These are phyloP conservation scores for Bombus vancouverensis DNA, from an alignment of 1,140 invertebrate species.

Conservation along the genomic window DNA sequence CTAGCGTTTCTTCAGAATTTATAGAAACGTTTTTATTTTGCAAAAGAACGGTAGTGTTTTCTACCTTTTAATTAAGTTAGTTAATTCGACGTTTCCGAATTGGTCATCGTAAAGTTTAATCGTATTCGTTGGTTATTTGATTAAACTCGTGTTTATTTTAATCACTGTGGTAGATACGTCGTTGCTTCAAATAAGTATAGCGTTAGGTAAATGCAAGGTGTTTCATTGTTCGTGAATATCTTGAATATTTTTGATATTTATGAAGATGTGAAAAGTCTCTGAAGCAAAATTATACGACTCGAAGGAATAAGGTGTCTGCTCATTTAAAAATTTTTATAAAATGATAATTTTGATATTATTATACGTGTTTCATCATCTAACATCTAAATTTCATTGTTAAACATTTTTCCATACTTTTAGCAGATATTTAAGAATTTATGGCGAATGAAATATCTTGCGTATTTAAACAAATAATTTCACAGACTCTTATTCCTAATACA, in stretches of 20 bases:
- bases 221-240: not conserved
- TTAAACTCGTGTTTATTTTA: not conserved
- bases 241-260: constrained; percentile 1
- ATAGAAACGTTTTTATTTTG: not conserved
- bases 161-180: not conserved
- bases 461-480: not conserved
- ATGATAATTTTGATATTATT: not conserved
- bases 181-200: constrained; percentile 1
- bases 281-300: not conserved
- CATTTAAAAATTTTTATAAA: too few relatives aligned
- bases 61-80: not conserved
- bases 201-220: not conserved
- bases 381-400: not conserved
- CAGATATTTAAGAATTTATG: not conserved
- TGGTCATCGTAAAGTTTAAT: not conserved
- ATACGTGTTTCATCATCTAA: not conserved
- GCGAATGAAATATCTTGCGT: not conserved
- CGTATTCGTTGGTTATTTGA: not conserved
- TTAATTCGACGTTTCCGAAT: not conserved
- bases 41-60: not conserved
- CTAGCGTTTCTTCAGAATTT: not conserved
- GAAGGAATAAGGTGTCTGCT: not conserved
- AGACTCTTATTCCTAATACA: not conserved
- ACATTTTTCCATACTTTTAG: not conserved
- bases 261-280: not conserved